Percentiles rank a stretch among this genome's conserved stretches.
These are phyloP conservation scores for Octodonta nipae DNA, from an alignment of 2,888 invertebrate genomes.

Conservation along the genomic window DNA sequence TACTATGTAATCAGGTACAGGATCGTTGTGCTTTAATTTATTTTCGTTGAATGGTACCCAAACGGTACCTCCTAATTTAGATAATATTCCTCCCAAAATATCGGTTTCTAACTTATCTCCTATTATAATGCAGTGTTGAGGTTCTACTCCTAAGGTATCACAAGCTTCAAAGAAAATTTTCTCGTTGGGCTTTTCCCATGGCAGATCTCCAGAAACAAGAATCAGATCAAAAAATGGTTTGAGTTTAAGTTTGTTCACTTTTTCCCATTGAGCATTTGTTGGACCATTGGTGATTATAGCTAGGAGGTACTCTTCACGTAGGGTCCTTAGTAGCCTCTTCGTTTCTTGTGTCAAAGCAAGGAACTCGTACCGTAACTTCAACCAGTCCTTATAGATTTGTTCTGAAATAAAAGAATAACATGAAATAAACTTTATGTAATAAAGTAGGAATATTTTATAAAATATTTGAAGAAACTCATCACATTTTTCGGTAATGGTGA, in stretches of 20 bases:
- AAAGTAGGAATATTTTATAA: not conserved
- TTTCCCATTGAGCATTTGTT: slow-evolving; percentile 79
- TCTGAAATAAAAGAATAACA: slow-evolving; percentile 36
- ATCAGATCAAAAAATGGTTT: slow-evolving; percentile 64
- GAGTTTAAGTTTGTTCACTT: slow-evolving; percentile 57
- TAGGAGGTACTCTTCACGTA: slow-evolving; percentile 61
- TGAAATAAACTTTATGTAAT: not conserved
- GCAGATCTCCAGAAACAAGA: slow-evolving; percentile 69
- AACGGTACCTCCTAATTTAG: slow-evolving; percentile 59
- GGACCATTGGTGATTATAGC: slow-evolving; percentile 79
- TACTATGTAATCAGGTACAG: slow-evolving; percentile 52
- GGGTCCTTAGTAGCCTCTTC: slow-evolving; percentile 50
- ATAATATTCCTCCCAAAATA: slow-evolving; percentile 68
- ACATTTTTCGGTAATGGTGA: too few species aligned
- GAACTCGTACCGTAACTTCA: slow-evolving; percentile 64
- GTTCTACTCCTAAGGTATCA: slow-evolving; percentile 58
- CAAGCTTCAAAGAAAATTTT: slow-evolving; percentile 74
- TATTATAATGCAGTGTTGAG: slow-evolving; percentile 62
- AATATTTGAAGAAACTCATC: too few species aligned
- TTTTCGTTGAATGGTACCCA: slow-evolving; percentile 56
- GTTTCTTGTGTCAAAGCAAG: slow-evolving; percentile 57
- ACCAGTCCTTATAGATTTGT: slow-evolving; percentile 64
- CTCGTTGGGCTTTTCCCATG: slow-evolving; percentile 75
- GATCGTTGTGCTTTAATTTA: slow-evolving; percentile 29
- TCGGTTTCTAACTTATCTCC: slow-evolving; percentile 82